Evolutionary conservation across 2,113 vertebrate genomes (phyloP).

Genomic region (Emydura subglobosa): DNA sequence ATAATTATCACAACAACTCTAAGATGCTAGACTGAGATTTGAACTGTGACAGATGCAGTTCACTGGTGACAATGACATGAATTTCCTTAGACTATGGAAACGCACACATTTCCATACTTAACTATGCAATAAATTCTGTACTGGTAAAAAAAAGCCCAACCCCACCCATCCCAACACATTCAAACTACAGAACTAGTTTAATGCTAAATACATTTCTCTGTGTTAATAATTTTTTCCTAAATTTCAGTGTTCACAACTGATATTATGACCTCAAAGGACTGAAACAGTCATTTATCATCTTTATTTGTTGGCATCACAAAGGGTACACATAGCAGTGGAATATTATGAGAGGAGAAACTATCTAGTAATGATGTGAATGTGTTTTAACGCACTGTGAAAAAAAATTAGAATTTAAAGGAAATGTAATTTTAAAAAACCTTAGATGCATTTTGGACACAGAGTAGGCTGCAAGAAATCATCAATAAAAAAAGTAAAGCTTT

Average conservation of each 20-base stretch:
- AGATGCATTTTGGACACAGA: neutral
- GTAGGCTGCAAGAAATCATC: neutral
- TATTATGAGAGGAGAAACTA: neutral
- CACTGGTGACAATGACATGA: neutral
- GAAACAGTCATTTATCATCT: constrained; percentile 39
- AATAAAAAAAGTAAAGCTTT: neutral
- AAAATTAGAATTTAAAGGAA: neutral
- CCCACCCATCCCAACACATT: neutral
- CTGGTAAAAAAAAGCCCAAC: neutral
- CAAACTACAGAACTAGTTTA: neutral
- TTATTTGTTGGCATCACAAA: constrained; percentile 13
- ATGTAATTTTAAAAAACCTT: neutral
- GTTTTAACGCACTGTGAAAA: neutral
- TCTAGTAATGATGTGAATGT: neutral
- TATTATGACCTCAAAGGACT: neutral
- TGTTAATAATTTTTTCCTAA: constrained; percentile 41
- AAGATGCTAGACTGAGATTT: neutral
- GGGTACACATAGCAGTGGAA: neutral
- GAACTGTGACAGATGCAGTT: neutral
- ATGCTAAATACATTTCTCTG: neutral
- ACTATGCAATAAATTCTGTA: neutral
- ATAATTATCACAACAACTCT: neutral
- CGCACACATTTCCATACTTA: neutral
- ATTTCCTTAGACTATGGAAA: neutral
- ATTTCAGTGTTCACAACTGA: constrained; percentile 40